These are phyloP conservation scores for Mythimna pallens DNA, from an alignment of 2,888 invertebrate species.

Conservation along the genomic window DNA sequence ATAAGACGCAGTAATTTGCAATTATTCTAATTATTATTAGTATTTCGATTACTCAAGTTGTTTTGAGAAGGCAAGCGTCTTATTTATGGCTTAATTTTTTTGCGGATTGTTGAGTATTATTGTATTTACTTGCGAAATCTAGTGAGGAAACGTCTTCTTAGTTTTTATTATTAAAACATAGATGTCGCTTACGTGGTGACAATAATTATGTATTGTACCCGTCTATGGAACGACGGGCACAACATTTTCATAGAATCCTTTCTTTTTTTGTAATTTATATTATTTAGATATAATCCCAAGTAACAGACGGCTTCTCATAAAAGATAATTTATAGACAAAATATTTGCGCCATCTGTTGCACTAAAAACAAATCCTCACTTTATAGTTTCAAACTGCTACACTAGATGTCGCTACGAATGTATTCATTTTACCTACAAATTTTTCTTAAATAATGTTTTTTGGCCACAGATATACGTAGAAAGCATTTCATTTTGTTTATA, in stretches of 20 bases:
- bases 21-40: no score
- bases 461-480: neutral
- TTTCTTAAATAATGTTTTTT: neutral
- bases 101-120: neutral
- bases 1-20: no score
- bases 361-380: neutral
- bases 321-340: no score
- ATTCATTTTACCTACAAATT: neutral
- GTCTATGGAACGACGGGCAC: neutral
- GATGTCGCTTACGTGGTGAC: constrained; percentile 1
- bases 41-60: no score
- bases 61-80: no score
- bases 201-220: neutral
- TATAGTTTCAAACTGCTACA: neutral
- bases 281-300: neutral
- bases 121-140: constrained; percentile 21
- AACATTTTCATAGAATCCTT: no score
- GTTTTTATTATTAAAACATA: neutral
- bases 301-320: neutral
- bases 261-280: no score
- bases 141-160: constrained; percentile 3
- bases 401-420: constrained; percentile 32
- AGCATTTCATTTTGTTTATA: neutral
- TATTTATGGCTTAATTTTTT: no score
- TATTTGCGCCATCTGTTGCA: constrained; percentile 27